phyloP scores from a whole-genome alignment of 2,888 invertebrate species.

The Acanthosoma haemorrhoidale region DNA sequence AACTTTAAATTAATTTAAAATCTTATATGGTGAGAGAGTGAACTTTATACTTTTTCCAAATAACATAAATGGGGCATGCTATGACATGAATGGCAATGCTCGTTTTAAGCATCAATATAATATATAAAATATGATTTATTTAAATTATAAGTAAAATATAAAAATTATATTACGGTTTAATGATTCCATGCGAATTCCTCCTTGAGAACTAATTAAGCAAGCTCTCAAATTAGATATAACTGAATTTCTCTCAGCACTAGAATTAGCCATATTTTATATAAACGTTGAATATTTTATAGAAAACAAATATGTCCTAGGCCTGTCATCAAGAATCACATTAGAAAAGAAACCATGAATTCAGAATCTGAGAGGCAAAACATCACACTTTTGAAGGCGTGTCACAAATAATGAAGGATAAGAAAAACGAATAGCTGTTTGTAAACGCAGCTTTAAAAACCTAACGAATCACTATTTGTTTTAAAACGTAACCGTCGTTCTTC shows the following conservation, averaged over 20 bases:
- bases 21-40: too few species aligned
- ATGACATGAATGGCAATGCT: background rate
- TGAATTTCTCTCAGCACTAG: background rate
- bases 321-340: background rate
- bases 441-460: too few species aligned
- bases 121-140: background rate
- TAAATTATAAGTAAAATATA: background rate
- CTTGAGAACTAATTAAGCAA: constrained; percentile 9
- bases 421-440: too few species aligned
- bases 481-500: too few species aligned
- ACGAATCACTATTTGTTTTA: too few species aligned
- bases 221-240: constrained; percentile 20
- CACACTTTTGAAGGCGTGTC: constrained; percentile 4
- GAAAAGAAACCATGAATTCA: background rate
- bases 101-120: background rate
- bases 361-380: background rate
- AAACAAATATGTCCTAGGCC: background rate
- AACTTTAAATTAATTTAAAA: too few species aligned
- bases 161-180: constrained; percentile 19
- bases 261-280: background rate
- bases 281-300: background rate
- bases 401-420: too few species aligned
- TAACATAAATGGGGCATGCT: background rate
- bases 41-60: background rate
- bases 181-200: background rate